A percentile compares a stretch with the other conserved stretches of the same genome.
phyloP scores from a whole-genome alignment of 2,113 vertebrate species.

The Saiga tatarica region DNA sequence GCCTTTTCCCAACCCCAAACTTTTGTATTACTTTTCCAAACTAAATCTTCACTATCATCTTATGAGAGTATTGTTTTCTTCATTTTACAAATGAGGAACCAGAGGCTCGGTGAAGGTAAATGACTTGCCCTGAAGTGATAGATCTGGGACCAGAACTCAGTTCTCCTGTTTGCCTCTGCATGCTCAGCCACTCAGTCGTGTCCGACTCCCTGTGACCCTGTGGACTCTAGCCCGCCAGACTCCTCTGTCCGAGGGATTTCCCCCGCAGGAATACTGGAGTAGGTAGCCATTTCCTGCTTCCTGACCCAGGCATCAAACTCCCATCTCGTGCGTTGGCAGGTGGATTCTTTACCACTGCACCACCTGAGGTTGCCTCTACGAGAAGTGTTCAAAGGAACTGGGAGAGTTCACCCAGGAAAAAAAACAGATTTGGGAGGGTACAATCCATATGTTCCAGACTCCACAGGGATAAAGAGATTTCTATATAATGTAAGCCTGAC shows the following conservation, averaged over 20 bases:
- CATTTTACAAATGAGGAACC: background rate
- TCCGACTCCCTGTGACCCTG: background rate
- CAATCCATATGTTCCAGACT: background rate
- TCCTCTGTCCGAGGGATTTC: background rate
- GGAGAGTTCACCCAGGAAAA: background rate
- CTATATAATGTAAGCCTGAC: background rate
- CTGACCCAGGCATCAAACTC: background rate
- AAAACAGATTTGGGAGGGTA: background rate
- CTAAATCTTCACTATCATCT: background rate
- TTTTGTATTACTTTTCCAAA: slow-evolving; percentile 31
- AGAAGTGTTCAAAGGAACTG: background rate
- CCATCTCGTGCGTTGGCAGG: background rate
- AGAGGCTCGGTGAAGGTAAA: background rate
- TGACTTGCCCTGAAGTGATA: slow-evolving; percentile 17
- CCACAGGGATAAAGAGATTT: background rate
- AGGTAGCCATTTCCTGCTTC: background rate
- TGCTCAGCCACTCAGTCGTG: background rate
- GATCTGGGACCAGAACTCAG: slow-evolving; percentile 14
- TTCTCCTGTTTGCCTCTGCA: background rate
- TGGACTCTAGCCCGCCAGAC: background rate
- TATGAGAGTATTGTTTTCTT: background rate
- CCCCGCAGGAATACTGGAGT: background rate
- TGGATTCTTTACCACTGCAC: background rate
- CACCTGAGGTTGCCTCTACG: background rate
- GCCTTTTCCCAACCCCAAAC: slow-evolving; percentile 15